Conservation (phyloP, 2,888 invertebrate species). For the Scotopteryx bipunctaria region DNA sequence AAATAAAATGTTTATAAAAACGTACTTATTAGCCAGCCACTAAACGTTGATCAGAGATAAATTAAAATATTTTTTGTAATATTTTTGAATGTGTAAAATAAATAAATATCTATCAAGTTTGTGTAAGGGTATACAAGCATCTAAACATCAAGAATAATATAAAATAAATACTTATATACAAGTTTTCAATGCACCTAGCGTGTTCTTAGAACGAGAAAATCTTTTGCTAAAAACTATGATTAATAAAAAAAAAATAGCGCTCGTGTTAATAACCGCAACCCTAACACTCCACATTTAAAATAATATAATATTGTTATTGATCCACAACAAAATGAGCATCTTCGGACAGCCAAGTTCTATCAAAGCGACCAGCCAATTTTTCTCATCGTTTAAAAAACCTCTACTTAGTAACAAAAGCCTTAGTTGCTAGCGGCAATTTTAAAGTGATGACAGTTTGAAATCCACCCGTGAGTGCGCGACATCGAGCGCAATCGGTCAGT, state of each 20-base stretch:
- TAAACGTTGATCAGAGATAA: slow-evolving; percentile 14
- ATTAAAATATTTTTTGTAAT: slow-evolving; percentile 5
- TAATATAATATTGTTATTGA: slow-evolving; percentile 30
- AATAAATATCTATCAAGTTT: slow-evolving; percentile 12
- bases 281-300: slow-evolving; percentile 27
- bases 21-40: slow-evolving; percentile 13
- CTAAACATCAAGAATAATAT: slow-evolving; percentile 26
- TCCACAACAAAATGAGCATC: slow-evolving; percentile 63
- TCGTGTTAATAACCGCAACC: slow-evolving; percentile 31
- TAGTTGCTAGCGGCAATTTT: slow-evolving; percentile 71
- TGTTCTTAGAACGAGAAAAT: slow-evolving; percentile 30
- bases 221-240: slow-evolving; percentile 20
- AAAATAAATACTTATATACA: slow-evolving; percentile 35
- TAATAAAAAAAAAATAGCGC: slow-evolving; percentile 21
- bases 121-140: slow-evolving; percentile 24
- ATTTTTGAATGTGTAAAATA: slow-evolving; percentile 2
- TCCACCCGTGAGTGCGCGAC: slow-evolving; percentile 47
- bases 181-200: slow-evolving; percentile 27
- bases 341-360: slow-evolving; percentile 72
- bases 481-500: slow-evolving; percentile 21
- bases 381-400: slow-evolving; percentile 45
- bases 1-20: slow-evolving; percentile 6
- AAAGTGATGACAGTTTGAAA: slow-evolving; percentile 53
- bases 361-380: slow-evolving; percentile 77
- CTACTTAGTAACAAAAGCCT: slow-evolving; percentile 64